Percentiles rank a stretch among this genome's conserved stretches.
These are phyloP conservation scores for Penaeus japonicus DNA, from an alignment of 1,140 invertebrate species.

Conservation along the genomic window DNA sequence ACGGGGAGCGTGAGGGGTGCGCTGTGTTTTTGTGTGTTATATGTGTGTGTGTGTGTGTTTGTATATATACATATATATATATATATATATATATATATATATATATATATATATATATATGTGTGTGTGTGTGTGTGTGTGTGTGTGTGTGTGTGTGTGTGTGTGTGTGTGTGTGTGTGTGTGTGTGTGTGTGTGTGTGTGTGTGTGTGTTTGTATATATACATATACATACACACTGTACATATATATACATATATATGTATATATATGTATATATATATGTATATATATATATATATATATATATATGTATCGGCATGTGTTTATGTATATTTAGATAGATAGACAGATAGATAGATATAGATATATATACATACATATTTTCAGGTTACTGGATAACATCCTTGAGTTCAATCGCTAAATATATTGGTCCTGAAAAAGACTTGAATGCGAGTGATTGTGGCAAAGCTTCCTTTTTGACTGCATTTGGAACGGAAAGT, in stretches of 20 bases:
- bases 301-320: background rate
- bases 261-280: conserved; percentile 1
- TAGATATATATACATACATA: background rate
- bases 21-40: background rate
- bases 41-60: background rate
- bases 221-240: background rate
- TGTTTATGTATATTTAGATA: background rate
- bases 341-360: background rate
- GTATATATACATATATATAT: background rate
- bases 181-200: background rate
- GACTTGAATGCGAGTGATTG: no score
- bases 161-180: background rate
- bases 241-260: background rate
- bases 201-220: background rate
- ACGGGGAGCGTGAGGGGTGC: no score
- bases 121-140: background rate
- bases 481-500: no score
- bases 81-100: conserved; percentile 13
- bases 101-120: conserved; percentile 13
- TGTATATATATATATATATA: background rate
- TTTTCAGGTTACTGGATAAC: background rate
- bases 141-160: background rate
- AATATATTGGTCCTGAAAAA: no score
- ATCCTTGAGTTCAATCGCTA: no score
- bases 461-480: no score